Percentiles rank a stretch among this genome's conserved stretches.
These are phyloP conservation scores for Meghimatium bilineatum DNA, from an alignment of 2,888 invertebrate genomes.

Conservation along the genomic window DNA sequence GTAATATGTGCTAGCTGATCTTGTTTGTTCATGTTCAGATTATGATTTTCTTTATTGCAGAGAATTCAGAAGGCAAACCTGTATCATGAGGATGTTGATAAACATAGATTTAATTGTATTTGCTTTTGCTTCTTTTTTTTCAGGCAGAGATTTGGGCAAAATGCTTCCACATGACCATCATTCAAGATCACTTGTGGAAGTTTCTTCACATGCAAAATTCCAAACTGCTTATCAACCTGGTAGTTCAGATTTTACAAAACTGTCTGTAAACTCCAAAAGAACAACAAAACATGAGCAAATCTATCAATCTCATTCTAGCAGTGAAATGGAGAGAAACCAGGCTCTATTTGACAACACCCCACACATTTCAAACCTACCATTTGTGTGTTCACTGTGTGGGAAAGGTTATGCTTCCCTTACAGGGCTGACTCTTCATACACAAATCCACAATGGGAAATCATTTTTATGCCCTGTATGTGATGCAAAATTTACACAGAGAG, in stretches of 20 bases:
- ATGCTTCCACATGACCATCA: not conserved
- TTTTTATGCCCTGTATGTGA: constrained; percentile 38
- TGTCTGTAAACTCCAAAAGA: not conserved
- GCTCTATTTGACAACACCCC: not conserved
- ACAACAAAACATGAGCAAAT: not conserved
- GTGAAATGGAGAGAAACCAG: not conserved
- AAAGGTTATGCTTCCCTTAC: constrained; percentile 37
- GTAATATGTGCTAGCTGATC: not conserved
- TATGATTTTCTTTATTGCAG: not conserved
- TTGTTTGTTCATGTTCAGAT: not conserved
- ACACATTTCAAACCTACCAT: not conserved
- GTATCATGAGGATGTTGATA: not conserved
- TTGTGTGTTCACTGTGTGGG: constrained; percentile 40
- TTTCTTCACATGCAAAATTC: not conserved
- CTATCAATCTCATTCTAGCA: not conserved
- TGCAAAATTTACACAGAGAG: constrained; percentile 36
- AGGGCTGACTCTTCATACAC: constrained; percentile 27
- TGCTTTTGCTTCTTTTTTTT: constrained; percentile 6
- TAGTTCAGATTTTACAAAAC: not conserved
- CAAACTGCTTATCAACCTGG: not conserved
- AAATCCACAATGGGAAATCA: constrained; percentile 29
- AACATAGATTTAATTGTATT: constrained; percentile 13
- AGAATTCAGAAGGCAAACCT: not conserved
- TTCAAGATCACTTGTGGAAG: not conserved
- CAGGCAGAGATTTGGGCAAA: constrained; percentile 15